Evolutionary conservation across 1,140 invertebrate species (phyloP).

Genomic region (Platyscapa corneri): DNA sequence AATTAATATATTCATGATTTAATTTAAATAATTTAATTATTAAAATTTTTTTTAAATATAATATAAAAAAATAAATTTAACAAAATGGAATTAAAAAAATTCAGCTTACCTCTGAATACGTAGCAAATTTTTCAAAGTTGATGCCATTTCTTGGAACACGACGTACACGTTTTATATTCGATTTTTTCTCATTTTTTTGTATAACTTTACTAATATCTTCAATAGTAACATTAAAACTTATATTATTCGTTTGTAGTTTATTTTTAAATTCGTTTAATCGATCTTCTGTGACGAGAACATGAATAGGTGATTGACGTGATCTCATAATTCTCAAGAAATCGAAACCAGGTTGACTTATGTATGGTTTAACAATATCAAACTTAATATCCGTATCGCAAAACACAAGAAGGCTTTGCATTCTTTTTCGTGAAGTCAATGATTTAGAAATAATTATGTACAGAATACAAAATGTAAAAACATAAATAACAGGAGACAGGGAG

Average conservation of each 20-base stretch:
- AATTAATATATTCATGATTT: no score
- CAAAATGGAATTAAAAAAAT: no score
- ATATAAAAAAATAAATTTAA: no score
- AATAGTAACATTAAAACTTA: constrained; percentile 54
- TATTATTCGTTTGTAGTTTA: constrained; percentile 51
- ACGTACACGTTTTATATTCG: not conserved
- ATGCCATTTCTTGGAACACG: not conserved
- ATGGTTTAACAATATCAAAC: constrained; percentile 52
- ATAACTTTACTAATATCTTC: constrained; percentile 55
- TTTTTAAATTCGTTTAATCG: constrained; percentile 55
- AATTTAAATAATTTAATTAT: no score
- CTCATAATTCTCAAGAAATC: constrained; percentile 59
- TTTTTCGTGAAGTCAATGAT: not conserved
- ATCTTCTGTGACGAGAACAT: constrained; percentile 61
- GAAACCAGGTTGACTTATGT: constrained; percentile 56
- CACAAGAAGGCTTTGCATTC: constrained; percentile 59
- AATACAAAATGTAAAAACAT: not conserved
- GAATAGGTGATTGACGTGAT: constrained; percentile 48
- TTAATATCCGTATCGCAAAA: constrained; percentile 53
- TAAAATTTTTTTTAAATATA: no score
- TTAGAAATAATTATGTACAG: not conserved
- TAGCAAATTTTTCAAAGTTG: constrained; percentile 59
- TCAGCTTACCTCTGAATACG: constrained; percentile 60
- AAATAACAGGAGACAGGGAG: no score
- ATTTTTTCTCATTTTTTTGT: not conserved